A percentile compares a stretch with the other conserved stretches of the same genome.
Conservation (phyloP, 2,888 invertebrate genomes). For the Pachycephus smyrnensis region DNA sequence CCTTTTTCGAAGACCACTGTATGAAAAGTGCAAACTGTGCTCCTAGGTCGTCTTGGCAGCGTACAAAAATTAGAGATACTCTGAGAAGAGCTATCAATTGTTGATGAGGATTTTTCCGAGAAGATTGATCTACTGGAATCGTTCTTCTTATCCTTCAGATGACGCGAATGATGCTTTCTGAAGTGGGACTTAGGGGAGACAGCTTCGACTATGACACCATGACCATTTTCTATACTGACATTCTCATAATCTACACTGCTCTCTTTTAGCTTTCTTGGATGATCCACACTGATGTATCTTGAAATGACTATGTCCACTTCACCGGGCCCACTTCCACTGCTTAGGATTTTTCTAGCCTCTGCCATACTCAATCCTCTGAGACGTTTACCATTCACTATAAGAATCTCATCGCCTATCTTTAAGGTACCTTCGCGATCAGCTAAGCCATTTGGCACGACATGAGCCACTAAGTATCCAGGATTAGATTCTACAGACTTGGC, state of each 20-base stretch:
- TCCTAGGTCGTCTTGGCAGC: conserved; percentile 77
- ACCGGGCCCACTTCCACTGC: conserved; percentile 70
- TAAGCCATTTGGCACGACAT: conserved; percentile 77
- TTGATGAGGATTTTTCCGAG: conserved; percentile 46
- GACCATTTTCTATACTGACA: conserved; percentile 67
- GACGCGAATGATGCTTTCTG: conserved; percentile 54
- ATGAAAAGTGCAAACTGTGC: conserved; percentile 77
- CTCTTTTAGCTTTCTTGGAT: conserved; percentile 70
- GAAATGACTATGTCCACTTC: conserved; percentile 78
- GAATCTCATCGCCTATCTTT: conserved; percentile 77
- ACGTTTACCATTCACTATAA: conserved; percentile 79
- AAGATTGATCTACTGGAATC: conserved; percentile 50
- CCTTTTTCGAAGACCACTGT: conserved; percentile 85
- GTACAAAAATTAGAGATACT: conserved; percentile 79
- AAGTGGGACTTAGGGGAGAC: conserved; percentile 66
- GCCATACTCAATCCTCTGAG: conserved; percentile 76
- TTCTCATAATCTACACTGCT: conserved; percentile 81
- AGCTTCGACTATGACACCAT: conserved; percentile 67
- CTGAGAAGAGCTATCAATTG: conserved; percentile 39
- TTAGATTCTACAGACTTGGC: conserved; percentile 72
- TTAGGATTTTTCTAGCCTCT: conserved; percentile 76
- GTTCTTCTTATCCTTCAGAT: conserved; percentile 46
- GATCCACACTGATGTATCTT: conserved; percentile 65
- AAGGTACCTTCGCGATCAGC: conserved; percentile 78
- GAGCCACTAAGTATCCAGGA: conserved; percentile 76